These are phyloP conservation scores for Carassius gibelio DNA, from an alignment of 2,113 vertebrate species.

Conservation along the genomic window DNA sequence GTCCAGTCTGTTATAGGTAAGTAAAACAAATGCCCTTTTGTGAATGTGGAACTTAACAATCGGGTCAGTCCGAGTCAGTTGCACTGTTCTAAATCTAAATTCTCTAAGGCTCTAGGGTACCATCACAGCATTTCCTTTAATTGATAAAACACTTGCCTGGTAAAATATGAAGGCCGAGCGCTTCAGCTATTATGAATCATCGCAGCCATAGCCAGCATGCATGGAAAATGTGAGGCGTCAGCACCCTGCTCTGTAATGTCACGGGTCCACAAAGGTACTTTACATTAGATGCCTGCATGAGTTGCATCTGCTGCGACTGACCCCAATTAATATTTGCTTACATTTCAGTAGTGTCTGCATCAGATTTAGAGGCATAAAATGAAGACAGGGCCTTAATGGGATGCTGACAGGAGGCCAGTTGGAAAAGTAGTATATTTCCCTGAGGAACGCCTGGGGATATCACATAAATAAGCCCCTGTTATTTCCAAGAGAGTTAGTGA, in stretches of 20 bases:
- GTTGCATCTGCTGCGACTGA: constrained; percentile 70
- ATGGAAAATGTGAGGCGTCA: constrained; percentile 59
- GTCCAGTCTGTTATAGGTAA: neutral
- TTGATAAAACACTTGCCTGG: constrained; percentile 53
- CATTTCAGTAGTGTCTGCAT: constrained; percentile 70
- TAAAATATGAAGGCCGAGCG: constrained; percentile 50
- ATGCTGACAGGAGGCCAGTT: constrained; percentile 75
- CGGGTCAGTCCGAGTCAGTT: constrained; percentile 18
- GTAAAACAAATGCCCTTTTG: constrained; percentile 17
- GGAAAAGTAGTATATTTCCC: constrained; percentile 71
- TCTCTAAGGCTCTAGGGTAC: neutral
- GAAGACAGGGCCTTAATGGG: constrained; percentile 72
- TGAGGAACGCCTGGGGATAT: constrained; percentile 66
- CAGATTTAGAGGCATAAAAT: constrained; percentile 71
- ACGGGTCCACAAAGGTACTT: constrained; percentile 55
- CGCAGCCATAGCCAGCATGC: constrained; percentile 49
- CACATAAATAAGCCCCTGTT: constrained; percentile 73
- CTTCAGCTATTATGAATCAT: constrained; percentile 47
- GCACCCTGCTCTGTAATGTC: constrained; percentile 58
- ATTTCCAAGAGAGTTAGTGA: constrained; percentile 67
- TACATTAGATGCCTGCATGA: constrained; percentile 68
- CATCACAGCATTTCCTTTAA: constrained; percentile 44
- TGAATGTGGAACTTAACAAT: neutral
- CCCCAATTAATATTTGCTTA: constrained; percentile 77
- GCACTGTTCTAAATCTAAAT: constrained; percentile 16